Conservation (phyloP, 2,113 vertebrate genomes). For the Labrus mixtus region DNA sequence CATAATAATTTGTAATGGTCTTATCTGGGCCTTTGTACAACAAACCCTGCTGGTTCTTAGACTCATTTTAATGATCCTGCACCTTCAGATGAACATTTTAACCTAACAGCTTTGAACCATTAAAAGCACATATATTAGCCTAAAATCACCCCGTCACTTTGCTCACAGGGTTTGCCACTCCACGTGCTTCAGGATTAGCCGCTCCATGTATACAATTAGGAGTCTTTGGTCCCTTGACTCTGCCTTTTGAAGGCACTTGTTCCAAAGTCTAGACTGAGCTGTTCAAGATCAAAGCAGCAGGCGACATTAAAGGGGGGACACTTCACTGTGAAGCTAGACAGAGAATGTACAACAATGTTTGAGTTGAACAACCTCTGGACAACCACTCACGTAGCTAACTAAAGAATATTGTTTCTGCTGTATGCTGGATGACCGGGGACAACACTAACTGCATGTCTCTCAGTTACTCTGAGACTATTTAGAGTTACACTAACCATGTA, state of each 20-base stretch:
- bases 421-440: not conserved
- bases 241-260: constrained; percentile 43
- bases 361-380: constrained; percentile 1
- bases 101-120: not conserved
- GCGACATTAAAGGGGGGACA: not conserved
- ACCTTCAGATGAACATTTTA: constrained; percentile 7
- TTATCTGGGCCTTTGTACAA: not conserved
- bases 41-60: not conserved
- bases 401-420: constrained; percentile 1
- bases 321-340: constrained; percentile 13
- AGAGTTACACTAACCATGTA: too few relatives aligned
- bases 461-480: too few relatives aligned
- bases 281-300: constrained; percentile 31
- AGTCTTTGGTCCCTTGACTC: constrained; percentile 22
- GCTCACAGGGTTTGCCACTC: constrained; percentile 16
- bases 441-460: not conserved
- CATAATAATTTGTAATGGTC: constrained; percentile 19
- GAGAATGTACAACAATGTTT: not conserved
- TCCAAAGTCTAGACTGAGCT: constrained; percentile 9
- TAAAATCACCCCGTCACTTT: not conserved
- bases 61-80: constrained; percentile 26
- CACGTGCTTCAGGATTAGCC: constrained; percentile 18
- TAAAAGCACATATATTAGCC: constrained; percentile 12
- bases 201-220: constrained; percentile 36
- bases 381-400: not conserved